Evolutionary conservation across 2,797 vertebrate species (phyloP), one percentile per base, ranked within the genome.

Genomic region (Discoglossus pictus): DNA sequence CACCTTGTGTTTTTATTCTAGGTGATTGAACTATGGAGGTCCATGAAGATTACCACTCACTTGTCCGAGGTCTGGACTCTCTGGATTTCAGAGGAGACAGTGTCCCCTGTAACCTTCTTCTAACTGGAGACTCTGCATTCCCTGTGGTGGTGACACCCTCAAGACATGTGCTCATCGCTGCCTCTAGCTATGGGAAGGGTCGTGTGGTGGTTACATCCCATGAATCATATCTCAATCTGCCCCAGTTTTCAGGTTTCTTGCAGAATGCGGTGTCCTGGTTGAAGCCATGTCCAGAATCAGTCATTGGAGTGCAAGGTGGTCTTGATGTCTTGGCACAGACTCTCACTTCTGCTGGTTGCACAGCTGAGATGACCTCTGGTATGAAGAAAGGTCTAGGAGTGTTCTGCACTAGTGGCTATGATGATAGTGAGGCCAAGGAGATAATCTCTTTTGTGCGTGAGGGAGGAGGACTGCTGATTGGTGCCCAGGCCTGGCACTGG

Each of bases 211-310:
- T 86, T 54, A 74, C 80, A 0, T 76, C 77, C 51, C 88, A 87
- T 0, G 85, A 89, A 63, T 68, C 70, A 2, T 76, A 87, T 0
- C 78, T 90, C 3, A 74, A 17, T 0, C 73, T 82, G 16, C 61
- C 79, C 2, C 81, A 85, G 25, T 58, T 87, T 44, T 65, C 75
- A 67, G 54, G 2, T 0, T 78, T 94, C 67, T 67, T 92, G 18
- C 78, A 83, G 62, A 95, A 92, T 6, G 85, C 85, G 0, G 23
- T 89, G 25, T 65, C 6, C 55, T 90, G 89, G 88, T 78, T 90
- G 61, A 84, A 83, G 3, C 81, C 74, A 36, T 80, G 71, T 21
- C 62, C 74, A 0, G 68, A 71, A 25, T 65, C 79, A 2, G 13
- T 79, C 8, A 73, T 87, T 46, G 87, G 84, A 5, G 16, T 88